Evolutionary conservation across 2,888 invertebrate genomes (phyloP).

Genomic region (Ennomos quercinarius): DNA sequence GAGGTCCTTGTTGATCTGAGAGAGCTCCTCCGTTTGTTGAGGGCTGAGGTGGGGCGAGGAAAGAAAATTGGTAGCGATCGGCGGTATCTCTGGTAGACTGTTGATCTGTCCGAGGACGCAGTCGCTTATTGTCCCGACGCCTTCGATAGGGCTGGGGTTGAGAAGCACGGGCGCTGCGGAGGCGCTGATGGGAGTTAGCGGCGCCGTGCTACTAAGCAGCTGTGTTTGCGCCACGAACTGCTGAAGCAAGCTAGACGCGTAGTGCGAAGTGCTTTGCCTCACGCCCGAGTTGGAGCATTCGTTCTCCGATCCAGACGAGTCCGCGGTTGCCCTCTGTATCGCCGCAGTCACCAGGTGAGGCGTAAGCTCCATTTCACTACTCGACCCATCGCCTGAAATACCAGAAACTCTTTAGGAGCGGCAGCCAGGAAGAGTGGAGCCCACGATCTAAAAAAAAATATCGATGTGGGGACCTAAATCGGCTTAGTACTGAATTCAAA

Average conservation of each 20-base stretch:
- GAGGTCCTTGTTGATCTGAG: constrained; percentile 80
- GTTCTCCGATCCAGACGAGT: constrained; percentile 90
- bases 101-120: constrained; percentile 76
- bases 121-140: constrained; percentile 70
- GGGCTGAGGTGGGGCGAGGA: constrained; percentile 76
- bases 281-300: constrained; percentile 85
- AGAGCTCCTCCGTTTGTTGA: constrained; percentile 79
- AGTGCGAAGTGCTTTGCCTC: constrained; percentile 85
- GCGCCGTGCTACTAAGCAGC: constrained; percentile 83
- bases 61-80: constrained; percentile 70
- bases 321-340: constrained; percentile 89
- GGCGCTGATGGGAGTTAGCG: constrained; percentile 62
- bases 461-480: too few species aligned
- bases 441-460: too few species aligned
- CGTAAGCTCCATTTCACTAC: constrained; percentile 91
- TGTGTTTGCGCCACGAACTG: constrained; percentile 93
- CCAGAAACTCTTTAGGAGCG: constrained; percentile 15
- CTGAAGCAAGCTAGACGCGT: constrained; percentile 90
- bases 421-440: too few species aligned
- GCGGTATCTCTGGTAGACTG: constrained; percentile 68
- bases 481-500: too few species aligned
- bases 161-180: constrained; percentile 57
- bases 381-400: constrained; percentile 86
- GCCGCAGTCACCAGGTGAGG: constrained; percentile 91
- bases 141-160: constrained; percentile 61